phyloP scores from a whole-genome alignment of 2,888 invertebrate genomes.

The Meteorus colon region DNA sequence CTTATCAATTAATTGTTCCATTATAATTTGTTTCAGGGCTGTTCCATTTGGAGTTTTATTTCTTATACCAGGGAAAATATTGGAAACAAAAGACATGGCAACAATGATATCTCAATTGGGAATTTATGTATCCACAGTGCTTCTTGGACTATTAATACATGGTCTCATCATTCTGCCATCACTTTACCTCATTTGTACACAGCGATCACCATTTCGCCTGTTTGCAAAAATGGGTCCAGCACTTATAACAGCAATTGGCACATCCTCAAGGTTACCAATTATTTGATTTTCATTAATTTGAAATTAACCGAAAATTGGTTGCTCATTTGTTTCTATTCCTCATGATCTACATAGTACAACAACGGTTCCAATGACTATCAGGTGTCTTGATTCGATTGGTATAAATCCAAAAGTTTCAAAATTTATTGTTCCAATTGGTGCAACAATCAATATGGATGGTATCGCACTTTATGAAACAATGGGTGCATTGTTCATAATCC shows the following conservation, averaged over 20 bases:
- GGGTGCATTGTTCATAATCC: constrained; percentile 97
- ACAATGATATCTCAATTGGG: constrained; percentile 90
- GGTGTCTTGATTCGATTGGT: constrained; percentile 92
- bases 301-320: background rate
- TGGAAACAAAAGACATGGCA: constrained; percentile 89
- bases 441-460: constrained; percentile 98
- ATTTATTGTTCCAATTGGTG: constrained; percentile 97
- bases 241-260: constrained; percentile 96
- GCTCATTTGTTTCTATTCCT: constrained; percentile 42
- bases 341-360: constrained; percentile 80
- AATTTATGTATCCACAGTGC: constrained; percentile 92
- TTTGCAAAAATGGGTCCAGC: constrained; percentile 90
- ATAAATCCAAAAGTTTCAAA: constrained; percentile 93
- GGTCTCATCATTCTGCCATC: constrained; percentile 92
- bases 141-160: constrained; percentile 90
- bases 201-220: constrained; percentile 87
- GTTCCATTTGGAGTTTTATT: constrained; percentile 92
- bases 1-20: constrained; percentile 24
- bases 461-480: constrained; percentile 98
- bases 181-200: constrained; percentile 87
- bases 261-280: constrained; percentile 81
- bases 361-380: constrained; percentile 96
- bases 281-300: background rate
- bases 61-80: constrained; percentile 90
- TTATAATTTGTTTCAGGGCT: constrained; percentile 76